These are phyloP conservation scores for Saxicola maurus DNA, from an alignment of 2,797 vertebrate genomes.

Conservation along the genomic window DNA sequence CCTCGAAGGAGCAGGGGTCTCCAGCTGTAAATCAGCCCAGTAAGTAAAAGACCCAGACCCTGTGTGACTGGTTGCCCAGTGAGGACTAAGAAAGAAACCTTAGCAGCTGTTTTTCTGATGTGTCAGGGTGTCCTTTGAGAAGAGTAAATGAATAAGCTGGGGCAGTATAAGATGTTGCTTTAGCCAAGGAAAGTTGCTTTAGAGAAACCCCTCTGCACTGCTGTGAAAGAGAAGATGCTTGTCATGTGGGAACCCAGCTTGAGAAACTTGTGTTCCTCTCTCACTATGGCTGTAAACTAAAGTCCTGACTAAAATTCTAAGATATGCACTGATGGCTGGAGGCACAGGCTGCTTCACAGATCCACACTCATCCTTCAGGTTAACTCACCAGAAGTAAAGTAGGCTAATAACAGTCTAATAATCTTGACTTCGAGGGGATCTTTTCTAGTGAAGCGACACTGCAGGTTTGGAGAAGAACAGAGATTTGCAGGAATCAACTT, in stretches of 20 bases:
- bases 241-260: background rate
- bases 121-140: background rate
- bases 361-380: background rate
- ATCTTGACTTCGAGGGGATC: background rate
- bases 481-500: rapidly evolving
- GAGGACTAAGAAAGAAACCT: background rate
- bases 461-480: background rate
- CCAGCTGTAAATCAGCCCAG: background rate
- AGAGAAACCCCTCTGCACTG: background rate
- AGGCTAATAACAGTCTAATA: background rate
- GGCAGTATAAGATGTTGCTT: background rate
- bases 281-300: background rate
- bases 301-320: background rate
- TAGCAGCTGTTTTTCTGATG: background rate
- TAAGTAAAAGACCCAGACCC: background rate
- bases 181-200: background rate
- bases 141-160: background rate
- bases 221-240: background rate
- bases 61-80: background rate
- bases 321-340: background rate
- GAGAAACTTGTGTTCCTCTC: background rate
- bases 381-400: background rate
- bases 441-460: background rate
- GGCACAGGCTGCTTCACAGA: background rate
- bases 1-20: background rate